A percentile compares a stretch with the other conserved stretches of the same genome.
Evolutionary conservation across 2,797 vertebrate genomes (phyloP).

Genomic region (Nyctalus aviator): DNA sequence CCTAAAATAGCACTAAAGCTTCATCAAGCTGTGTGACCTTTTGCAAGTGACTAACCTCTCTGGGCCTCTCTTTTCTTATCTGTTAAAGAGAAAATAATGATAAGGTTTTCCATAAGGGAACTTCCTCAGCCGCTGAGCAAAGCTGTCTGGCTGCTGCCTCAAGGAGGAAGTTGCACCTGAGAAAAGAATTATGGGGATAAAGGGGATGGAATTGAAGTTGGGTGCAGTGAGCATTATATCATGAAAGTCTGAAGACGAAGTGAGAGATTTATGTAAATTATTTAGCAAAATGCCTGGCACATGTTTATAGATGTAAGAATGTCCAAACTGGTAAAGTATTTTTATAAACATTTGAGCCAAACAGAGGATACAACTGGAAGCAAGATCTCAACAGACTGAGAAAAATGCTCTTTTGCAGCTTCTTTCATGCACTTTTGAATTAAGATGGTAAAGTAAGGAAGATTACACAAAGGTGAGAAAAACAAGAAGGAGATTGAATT

Average conservation of each 20-base stretch:
- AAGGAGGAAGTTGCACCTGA: background rate
- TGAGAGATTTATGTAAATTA: background rate
- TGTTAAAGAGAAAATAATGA: background rate
- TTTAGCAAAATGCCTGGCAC: background rate
- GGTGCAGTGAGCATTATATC: background rate
- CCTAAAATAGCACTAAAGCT: background rate
- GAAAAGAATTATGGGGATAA: background rate
- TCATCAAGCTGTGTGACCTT: background rate
- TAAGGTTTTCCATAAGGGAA: background rate
- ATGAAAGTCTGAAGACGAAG: background rate
- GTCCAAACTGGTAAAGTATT: background rate
- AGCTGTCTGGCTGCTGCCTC: background rate
- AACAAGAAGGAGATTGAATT: background rate
- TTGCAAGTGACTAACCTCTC: background rate
- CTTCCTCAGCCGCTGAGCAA: background rate
- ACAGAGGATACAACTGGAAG: background rate
- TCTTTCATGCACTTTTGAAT: background rate
- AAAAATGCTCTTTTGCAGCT: background rate
- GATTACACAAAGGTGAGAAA: background rate
- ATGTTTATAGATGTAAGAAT: background rate
- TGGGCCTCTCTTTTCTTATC: slow-evolving; percentile 32
- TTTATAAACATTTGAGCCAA: background rate
- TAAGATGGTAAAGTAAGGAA: background rate
- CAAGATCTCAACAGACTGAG: background rate
- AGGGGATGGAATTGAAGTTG: background rate